A percentile compares a stretch with the other conserved stretches of the same genome.
phyloP scores from a whole-genome alignment of 2,888 invertebrate species.

The Malthinus flaveolus region DNA sequence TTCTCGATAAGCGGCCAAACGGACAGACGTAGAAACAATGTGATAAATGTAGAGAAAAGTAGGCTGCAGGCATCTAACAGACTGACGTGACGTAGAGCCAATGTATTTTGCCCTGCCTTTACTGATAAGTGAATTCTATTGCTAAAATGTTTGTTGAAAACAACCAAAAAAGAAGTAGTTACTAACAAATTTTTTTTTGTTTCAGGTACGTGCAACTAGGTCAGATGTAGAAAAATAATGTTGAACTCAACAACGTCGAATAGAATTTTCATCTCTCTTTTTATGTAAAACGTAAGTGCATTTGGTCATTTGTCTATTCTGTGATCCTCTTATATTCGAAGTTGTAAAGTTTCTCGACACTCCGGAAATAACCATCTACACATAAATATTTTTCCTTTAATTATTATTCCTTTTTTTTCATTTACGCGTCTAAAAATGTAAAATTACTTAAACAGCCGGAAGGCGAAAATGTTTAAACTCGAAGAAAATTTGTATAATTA shows the following conservation, averaged over 20 bases:
- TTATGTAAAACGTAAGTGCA: constrained; percentile 1
- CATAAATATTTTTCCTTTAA: no score
- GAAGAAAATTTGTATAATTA: constrained; percentile 2
- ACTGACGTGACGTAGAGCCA: constrained; percentile 29
- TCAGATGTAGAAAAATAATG: no score
- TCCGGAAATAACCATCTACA: no score
- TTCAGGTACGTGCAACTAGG: constrained; percentile 3
- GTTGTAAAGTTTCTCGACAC: no score
- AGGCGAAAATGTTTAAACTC: constrained; percentile 1
- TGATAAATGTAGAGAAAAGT: constrained; percentile 43
- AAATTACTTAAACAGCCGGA: neutral
- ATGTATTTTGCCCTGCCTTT: constrained; percentile 20
- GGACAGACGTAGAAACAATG: constrained; percentile 39
- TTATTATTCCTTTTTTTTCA: no score
- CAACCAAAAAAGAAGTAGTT: no score
- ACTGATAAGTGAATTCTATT: constrained; percentile 29
- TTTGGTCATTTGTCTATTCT: neutral
- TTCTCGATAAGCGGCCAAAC: constrained; percentile 39
- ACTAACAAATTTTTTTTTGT: constrained; percentile 7
- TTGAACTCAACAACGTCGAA: no score
- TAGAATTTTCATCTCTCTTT: neutral
- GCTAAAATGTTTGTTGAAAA: constrained; percentile 7
- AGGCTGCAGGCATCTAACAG: constrained; percentile 33
- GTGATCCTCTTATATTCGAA: no score
- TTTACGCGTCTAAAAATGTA: no score